These are phyloP conservation scores for Gadus macrocephalus DNA, from an alignment of 2,113 vertebrate genomes.

Conservation along the genomic window DNA sequence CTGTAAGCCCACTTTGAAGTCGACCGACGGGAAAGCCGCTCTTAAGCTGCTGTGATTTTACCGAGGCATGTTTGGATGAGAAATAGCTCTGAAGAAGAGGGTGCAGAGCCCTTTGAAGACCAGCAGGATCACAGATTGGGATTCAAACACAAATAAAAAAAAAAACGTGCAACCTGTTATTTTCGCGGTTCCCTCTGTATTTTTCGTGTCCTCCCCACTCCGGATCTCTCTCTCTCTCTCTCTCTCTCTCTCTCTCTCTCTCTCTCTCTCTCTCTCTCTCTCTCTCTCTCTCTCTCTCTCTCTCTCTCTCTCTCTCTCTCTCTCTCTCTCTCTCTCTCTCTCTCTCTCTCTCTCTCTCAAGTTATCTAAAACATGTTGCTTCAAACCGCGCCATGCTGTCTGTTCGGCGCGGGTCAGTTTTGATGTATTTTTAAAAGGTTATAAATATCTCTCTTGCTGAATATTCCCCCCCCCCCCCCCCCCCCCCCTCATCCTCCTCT, in stretches of 20 bases:
- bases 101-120: slow-evolving; percentile 56
- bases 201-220: neutral
- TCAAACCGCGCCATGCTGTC: too few species aligned
- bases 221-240: too few species aligned
- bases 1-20: slow-evolving; percentile 58
- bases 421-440: too few species aligned
- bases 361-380: too few species aligned
- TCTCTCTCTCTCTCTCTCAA: slow-evolving; percentile 10
- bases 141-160: slow-evolving; percentile 11
- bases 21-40: slow-evolving; percentile 41
- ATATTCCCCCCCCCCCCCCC: too few species aligned
- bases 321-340: slow-evolving; percentile 15
- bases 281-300: slow-evolving; percentile 2
- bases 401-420: too few species aligned
- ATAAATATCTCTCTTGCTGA: too few species aligned
- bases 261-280: slow-evolving; percentile 10
- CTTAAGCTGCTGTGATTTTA: slow-evolving; percentile 63
- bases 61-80: slow-evolving; percentile 56
- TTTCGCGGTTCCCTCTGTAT: neutral
- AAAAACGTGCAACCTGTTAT: too few species aligned
- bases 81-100: slow-evolving; percentile 40
- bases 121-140: slow-evolving; percentile 40
- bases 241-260: slow-evolving; percentile 8
- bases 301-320: neutral
- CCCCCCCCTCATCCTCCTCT: too few species aligned